Evolutionary conservation across 2,797 vertebrate genomes (phyloP).

Genomic region (Darevskia nairensis): DNA sequence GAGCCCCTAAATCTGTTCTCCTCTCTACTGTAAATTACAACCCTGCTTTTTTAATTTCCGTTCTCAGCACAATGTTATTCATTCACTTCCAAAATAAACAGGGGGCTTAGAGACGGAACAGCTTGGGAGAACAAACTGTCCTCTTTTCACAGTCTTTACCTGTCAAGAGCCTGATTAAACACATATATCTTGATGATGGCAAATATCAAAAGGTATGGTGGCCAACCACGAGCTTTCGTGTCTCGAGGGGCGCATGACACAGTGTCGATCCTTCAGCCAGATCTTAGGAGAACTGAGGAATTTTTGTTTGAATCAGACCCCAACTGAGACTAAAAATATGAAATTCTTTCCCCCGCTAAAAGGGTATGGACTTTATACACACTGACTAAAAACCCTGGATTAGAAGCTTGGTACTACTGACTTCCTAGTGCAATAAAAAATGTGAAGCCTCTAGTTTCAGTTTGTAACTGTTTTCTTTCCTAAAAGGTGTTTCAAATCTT

Average conservation of each 20-base stretch:
- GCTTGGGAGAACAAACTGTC: conserved; percentile 90
- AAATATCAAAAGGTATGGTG: conserved; percentile 72
- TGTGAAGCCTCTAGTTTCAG: conserved; percentile 54
- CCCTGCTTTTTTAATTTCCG: conserved; percentile 96
- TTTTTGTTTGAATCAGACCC: conserved; percentile 54
- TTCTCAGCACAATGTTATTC: conserved; percentile 95
- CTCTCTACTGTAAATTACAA: conserved; percentile 93
- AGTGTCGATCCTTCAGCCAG: conserved; percentile 47
- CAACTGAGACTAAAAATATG: conserved; percentile 37
- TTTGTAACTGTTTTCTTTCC: conserved; percentile 52
- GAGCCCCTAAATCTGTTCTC: conserved; percentile 89
- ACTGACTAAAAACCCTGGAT: conserved; percentile 37
- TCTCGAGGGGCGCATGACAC: conserved; percentile 27
- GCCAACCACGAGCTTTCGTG: conserved; percentile 63
- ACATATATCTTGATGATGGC: conserved; percentile 83
- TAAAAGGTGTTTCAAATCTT: conserved; percentile 44
- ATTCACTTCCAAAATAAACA: conserved; percentile 97
- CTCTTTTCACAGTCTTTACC: conserved; percentile 86
- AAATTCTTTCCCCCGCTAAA: neutral
- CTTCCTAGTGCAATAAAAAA: conserved; percentile 34
- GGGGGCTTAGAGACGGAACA: conserved; percentile 81
- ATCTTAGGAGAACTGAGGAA: conserved; percentile 51
- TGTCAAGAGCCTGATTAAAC: conserved; percentile 90
- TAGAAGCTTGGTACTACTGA: conserved; percentile 41
- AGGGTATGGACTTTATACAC: conserved; percentile 41